Evolutionary conservation across 2,888 invertebrate species (phyloP).

Genomic region (Yponomeuta cagnagella): DNA sequence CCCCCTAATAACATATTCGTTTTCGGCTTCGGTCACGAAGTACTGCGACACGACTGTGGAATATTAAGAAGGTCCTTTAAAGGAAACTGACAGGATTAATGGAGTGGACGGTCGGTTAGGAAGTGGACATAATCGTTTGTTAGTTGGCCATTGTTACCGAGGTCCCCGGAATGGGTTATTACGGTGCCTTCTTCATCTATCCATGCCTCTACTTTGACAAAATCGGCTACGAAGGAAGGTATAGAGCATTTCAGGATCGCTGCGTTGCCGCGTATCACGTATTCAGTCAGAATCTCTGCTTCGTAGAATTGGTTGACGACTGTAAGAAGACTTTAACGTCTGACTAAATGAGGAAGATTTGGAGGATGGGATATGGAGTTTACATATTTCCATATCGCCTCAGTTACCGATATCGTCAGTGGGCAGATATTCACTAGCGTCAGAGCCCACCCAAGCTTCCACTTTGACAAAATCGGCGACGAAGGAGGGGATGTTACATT

Average conservation of each 20-base stretch:
- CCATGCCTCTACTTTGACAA: conserved; percentile 92
- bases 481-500: conserved; percentile 93
- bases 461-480: conserved; percentile 94
- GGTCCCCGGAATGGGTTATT: conserved; percentile 80
- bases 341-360: conserved; percentile 7
- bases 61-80: conserved; percentile 53
- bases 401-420: conserved; percentile 83
- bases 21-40: conserved; percentile 93
- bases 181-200: conserved; percentile 79
- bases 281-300: conserved; percentile 91
- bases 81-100: conserved; percentile 40
- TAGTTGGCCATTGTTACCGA: conserved; percentile 77
- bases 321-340: conserved; percentile 39
- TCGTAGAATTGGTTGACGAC: conserved; percentile 93
- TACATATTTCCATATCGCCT: not conserved
- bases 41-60: conserved; percentile 89
- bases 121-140: conserved; percentile 42
- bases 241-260: conserved; percentile 93
- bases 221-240: conserved; percentile 93
- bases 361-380: conserved; percentile 19
- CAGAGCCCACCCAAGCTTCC: conserved; percentile 84
- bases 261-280: conserved; percentile 92
- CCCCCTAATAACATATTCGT: conserved; percentile 94
- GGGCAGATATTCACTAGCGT: conserved; percentile 81
- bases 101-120: conserved; percentile 42